Evolutionary conservation across 2,797 vertebrate genomes (phyloP).

Genomic region (Pseudochirops cupreus): DNA sequence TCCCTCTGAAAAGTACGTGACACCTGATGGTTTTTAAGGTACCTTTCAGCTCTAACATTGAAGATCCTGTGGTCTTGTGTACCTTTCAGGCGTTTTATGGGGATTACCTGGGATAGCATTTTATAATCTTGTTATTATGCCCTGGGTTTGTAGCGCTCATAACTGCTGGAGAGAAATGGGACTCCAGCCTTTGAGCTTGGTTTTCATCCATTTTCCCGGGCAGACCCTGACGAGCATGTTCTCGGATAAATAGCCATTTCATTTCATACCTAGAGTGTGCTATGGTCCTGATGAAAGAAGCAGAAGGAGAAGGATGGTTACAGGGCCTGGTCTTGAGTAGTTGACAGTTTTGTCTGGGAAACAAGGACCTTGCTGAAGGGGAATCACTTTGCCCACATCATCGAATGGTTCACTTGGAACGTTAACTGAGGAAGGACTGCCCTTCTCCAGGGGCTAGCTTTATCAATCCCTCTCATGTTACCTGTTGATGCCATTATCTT

Average conservation of each 20-base stretch:
- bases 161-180: slow-evolving; percentile 1
- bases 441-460: not conserved
- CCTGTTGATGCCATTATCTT: not conserved
- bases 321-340: not conserved
- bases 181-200: not conserved
- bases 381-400: not conserved
- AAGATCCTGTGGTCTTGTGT: not conserved
- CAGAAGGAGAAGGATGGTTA: not conserved
- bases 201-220: not conserved
- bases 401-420: not conserved
- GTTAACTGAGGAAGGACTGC: not conserved
- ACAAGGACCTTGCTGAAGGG: not conserved
- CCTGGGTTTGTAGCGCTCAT: not conserved
- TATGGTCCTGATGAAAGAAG: not conserved
- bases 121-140: not conserved
- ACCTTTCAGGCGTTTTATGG: not conserved
- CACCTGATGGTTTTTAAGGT: not conserved
- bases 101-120: not conserved
- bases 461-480: not conserved
- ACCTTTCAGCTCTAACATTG: not conserved
- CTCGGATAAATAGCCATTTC: not conserved
- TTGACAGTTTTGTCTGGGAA: not conserved
- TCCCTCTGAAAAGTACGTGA: not conserved
- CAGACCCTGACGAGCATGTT: not conserved
- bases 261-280: not conserved